These are phyloP conservation scores for Cheilosia vernalis DNA, from an alignment of 2,888 invertebrate genomes.

Conservation along the genomic window DNA sequence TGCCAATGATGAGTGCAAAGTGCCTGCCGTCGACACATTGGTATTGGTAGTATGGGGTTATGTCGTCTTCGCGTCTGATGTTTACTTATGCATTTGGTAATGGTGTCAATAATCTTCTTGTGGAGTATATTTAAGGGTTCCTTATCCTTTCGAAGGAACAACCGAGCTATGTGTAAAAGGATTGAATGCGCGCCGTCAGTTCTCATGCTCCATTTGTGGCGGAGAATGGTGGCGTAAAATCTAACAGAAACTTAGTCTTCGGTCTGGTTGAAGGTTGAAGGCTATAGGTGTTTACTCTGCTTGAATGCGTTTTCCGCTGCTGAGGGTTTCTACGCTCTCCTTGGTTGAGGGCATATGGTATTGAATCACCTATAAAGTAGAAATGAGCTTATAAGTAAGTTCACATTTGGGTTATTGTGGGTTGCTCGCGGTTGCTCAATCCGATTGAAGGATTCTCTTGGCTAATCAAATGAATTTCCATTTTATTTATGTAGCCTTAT, in stretches of 20 bases:
- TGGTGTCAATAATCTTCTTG: conserved; percentile 75
- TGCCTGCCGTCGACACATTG: conserved; percentile 52
- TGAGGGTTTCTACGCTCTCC: too few relatives aligned
- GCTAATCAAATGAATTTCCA: too few relatives aligned
- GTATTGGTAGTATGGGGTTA: too few relatives aligned
- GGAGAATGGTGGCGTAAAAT: conserved; percentile 46
- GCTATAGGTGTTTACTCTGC: conserved; percentile 13
- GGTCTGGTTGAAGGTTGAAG: conserved; percentile 13
- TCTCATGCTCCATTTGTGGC: conserved; percentile 57
- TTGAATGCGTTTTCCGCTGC: conserved; percentile 7
- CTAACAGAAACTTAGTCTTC: conserved; percentile 24
- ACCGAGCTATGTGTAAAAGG: conserved; percentile 11
- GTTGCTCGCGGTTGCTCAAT: too few relatives aligned
- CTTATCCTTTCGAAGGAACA: conserved; percentile 44
- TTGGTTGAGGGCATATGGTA: too few relatives aligned
- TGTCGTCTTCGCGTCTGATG: conserved; percentile 51
- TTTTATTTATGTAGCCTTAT: too few relatives aligned
- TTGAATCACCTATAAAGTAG: too few relatives aligned
- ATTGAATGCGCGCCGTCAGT: conserved; percentile 43
- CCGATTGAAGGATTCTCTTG: too few relatives aligned
- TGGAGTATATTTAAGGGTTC: conserved; percentile 73
- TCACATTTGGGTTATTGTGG: too few relatives aligned
- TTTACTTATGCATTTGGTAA: conserved; percentile 73
- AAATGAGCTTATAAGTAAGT: too few relatives aligned
- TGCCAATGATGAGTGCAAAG: conserved; percentile 56